Evolutionary conservation across 92 coral and sea anemone genomes (phyloP).

Genomic region (Ricordea florida): DNA sequence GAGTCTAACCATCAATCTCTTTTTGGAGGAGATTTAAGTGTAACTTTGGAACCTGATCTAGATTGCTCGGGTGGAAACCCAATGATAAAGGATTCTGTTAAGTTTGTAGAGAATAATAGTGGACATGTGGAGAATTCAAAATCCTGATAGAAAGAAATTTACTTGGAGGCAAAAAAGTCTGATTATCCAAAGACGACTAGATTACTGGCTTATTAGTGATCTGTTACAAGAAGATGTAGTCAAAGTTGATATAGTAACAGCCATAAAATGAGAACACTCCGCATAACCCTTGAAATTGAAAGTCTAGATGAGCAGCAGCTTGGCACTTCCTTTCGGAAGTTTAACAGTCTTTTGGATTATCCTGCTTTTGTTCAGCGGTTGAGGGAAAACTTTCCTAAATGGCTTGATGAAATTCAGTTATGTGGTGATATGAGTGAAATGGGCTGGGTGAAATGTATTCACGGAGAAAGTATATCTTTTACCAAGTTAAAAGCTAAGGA

Average conservation of each 20-base stretch:
- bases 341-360: conserved; percentile 34
- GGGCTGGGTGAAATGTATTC: background rate
- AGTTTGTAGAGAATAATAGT: background rate
- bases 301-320: conserved; percentile 3
- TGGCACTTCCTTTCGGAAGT: conserved; percentile 46
- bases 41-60: conserved; percentile 9
- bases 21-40: conserved; percentile 47
- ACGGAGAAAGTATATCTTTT: background rate
- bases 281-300: background rate
- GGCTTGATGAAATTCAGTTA: background rate
- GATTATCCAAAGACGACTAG: conserved; percentile 28
- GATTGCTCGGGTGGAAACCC: conserved; percentile 33
- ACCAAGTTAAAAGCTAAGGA: background rate
- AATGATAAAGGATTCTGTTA: background rate
- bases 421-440: background rate
- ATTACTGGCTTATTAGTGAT: conserved; percentile 25
- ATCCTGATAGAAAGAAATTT: background rate
- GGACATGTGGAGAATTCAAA: conserved; percentile 14
- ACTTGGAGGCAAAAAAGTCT: conserved; percentile 14
- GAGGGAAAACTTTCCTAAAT: background rate
- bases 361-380: background rate
- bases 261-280: conserved; percentile 28
- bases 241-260: conserved; percentile 14
- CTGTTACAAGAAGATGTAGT: conserved; percentile 25
- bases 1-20: conserved; percentile 1